These are phyloP conservation scores for Stegodyphus dumicola DNA, from an alignment of 1,140 invertebrate species.

Conservation along the genomic window DNA sequence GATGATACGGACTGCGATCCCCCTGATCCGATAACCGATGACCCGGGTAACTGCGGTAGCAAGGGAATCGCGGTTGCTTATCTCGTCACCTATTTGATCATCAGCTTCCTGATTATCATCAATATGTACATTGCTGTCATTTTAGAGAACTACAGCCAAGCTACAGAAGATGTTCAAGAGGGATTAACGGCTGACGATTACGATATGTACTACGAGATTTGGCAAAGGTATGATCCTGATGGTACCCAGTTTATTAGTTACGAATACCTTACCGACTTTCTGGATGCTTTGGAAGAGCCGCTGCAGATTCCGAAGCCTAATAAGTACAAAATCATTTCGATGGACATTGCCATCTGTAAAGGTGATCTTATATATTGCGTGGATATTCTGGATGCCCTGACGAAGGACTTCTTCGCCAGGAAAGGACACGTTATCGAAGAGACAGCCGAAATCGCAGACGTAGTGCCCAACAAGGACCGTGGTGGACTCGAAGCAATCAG, in stretches of 20 bases:
- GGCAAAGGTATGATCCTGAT: constrained; percentile 98
- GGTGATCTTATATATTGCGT: constrained; percentile 96
- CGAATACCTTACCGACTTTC: constrained; percentile 91
- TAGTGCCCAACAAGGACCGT: constrained; percentile 78
- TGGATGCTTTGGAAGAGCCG: constrained; percentile 93
- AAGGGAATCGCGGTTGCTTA: constrained; percentile 93
- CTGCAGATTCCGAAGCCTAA: constrained; percentile 97
- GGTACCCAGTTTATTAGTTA: constrained; percentile 97
- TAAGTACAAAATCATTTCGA: constrained; percentile 97
- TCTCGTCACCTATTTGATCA: constrained; percentile 94
- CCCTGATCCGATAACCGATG: constrained; percentile 77
- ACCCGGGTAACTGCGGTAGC: constrained; percentile 90
- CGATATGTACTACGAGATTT: constrained; percentile 99
- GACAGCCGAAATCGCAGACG: constrained; percentile 75
- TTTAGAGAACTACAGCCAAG: constrained; percentile 97
- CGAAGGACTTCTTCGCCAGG: constrained; percentile 91
- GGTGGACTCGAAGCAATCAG: constrained; percentile 91
- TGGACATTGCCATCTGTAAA: constrained; percentile 98
- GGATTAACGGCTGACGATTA: constrained; percentile 98
- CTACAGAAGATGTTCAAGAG: constrained; percentile 98
- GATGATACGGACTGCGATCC: constrained; percentile 91
- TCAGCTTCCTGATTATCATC: constrained; percentile 97
- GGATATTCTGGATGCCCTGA: constrained; percentile 94
- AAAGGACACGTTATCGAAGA: constrained; percentile 75
- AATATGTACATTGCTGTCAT: constrained; percentile 99